Percentiles rank a stretch among this genome's conserved stretches.
These are phyloP conservation scores for Agapetus fuscipes DNA, from an alignment of 2,888 invertebrate genomes.

Conservation along the genomic window DNA sequence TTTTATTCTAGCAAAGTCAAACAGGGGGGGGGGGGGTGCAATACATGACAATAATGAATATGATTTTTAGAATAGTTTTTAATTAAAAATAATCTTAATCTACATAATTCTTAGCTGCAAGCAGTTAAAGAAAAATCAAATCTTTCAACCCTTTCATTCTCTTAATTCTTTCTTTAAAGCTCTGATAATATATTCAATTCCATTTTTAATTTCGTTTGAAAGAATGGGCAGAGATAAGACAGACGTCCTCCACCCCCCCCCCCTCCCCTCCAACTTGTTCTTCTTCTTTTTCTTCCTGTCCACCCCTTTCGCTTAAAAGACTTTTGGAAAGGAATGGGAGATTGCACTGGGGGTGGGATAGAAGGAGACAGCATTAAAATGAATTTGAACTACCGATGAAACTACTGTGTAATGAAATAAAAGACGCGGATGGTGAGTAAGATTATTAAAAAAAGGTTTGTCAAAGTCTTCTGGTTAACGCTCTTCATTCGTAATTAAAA, in stretches of 20 bases:
- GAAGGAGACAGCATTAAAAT: constrained; percentile 8
- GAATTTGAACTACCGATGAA: constrained; percentile 12
- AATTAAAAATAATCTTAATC: too few relatives aligned
- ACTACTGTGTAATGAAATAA: constrained; percentile 8
- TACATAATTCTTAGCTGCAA: too few relatives aligned
- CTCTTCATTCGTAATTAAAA: too few relatives aligned
- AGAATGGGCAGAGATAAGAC: constrained; percentile 20
- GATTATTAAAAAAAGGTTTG: too few relatives aligned
- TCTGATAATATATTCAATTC: constrained; percentile 19
- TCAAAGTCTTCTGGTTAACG: too few relatives aligned
- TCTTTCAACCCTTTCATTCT: background rate
- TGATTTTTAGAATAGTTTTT: too few relatives aligned
- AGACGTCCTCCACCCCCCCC: constrained; percentile 6
- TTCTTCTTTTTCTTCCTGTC: constrained; percentile 4
- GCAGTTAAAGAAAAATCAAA: background rate
- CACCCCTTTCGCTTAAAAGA: constrained; percentile 8
- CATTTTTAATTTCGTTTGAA: constrained; percentile 21
- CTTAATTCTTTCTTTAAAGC: background rate
- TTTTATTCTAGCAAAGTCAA: background rate
- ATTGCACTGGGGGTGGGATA: constrained; percentile 3
- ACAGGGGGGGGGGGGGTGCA: too few relatives aligned
- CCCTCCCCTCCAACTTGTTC: constrained; percentile 2
- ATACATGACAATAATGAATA: too few relatives aligned
- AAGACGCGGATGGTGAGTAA: background rate
- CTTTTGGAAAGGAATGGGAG: constrained; percentile 6